These are phyloP conservation scores for Plodia interpunctella DNA, from an alignment of 1,140 invertebrate species.

Conservation along the genomic window DNA sequence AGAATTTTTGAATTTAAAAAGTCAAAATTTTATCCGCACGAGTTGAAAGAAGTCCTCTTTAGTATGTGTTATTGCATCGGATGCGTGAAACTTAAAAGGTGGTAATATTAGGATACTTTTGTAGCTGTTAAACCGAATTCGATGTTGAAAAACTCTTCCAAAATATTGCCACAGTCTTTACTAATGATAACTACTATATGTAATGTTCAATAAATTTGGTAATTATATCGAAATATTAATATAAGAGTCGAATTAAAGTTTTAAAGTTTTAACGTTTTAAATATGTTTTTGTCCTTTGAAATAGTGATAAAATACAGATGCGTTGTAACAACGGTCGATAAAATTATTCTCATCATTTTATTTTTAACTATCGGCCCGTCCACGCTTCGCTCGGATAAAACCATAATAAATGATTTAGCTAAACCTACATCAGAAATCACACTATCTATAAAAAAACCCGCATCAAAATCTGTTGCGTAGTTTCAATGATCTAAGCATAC, in stretches of 20 bases:
- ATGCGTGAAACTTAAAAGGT: constrained; percentile 43
- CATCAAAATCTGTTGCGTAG: too few relatives aligned
- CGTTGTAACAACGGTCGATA: background rate
- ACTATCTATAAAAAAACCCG: too few relatives aligned
- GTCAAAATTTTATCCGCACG: background rate
- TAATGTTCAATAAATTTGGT: constrained; percentile 45
- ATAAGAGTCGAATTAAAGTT: constrained; percentile 19
- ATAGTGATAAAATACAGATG: background rate
- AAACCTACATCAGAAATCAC: too few relatives aligned
- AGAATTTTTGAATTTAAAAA: background rate
- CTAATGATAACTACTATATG: constrained; percentile 29
- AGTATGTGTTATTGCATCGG: constrained; percentile 45
- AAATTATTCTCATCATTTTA: too few relatives aligned
- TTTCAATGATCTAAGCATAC: too few relatives aligned
- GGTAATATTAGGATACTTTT: constrained; percentile 26
- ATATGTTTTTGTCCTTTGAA: background rate
- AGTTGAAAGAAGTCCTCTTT: background rate
- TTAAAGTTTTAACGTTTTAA: constrained; percentile 10
- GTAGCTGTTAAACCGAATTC: constrained; percentile 61
- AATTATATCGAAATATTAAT: constrained; percentile 23
- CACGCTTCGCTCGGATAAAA: too few relatives aligned
- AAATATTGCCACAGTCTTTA: constrained; percentile 62
- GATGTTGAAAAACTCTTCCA: constrained; percentile 53
- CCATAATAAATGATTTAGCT: too few relatives aligned
- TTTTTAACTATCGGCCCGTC: too few relatives aligned